phyloP scores from a whole-genome alignment of 2,888 invertebrate genomes.

The Melanotus villosus region DNA sequence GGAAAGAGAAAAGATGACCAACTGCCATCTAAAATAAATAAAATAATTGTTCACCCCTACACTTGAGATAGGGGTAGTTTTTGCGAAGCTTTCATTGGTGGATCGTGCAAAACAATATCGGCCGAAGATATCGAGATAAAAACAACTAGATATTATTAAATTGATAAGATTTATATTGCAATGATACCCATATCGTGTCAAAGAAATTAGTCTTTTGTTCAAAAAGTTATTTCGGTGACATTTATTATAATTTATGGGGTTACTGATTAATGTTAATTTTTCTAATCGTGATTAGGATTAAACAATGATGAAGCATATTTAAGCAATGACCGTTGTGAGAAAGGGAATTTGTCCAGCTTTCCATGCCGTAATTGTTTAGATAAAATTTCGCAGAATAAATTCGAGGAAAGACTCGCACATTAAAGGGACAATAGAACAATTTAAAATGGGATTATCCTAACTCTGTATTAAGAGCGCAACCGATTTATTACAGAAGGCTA shows the following conservation, averaged over 20 bases:
- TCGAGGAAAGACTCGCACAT: slow-evolving; percentile 47
- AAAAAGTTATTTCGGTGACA: slow-evolving; percentile 41
- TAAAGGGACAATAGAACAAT: slow-evolving; percentile 52
- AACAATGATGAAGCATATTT: not conserved
- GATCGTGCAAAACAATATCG: slow-evolving; percentile 49
- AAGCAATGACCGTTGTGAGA: slow-evolving; percentile 34
- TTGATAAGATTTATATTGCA: slow-evolving; percentile 40
- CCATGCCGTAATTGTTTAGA: slow-evolving; percentile 24
- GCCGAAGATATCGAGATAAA: slow-evolving; percentile 48
- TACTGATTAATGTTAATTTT: slow-evolving; percentile 33
- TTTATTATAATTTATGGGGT: slow-evolving; percentile 45
- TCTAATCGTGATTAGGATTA: slow-evolving; percentile 16
- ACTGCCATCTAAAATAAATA: slow-evolving; percentile 63
- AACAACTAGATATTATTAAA: slow-evolving; percentile 44
- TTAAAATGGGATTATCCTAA: slow-evolving; percentile 54
- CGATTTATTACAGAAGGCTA: slow-evolving; percentile 60
- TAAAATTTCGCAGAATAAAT: slow-evolving; percentile 31
- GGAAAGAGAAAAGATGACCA: slow-evolving; percentile 57
- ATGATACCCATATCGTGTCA: slow-evolving; percentile 50
- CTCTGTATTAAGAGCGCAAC: slow-evolving; percentile 50
- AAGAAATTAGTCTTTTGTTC: slow-evolving; percentile 49
- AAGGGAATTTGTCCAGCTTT: slow-evolving; percentile 31
- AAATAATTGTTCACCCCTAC: slow-evolving; percentile 59
- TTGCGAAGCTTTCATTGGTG: slow-evolving; percentile 43
- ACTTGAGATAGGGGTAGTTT: slow-evolving; percentile 55